Base-by-base conservation (phyloP, 2,888 invertebrate genomes). In the Poecilus cupreus region DNA sequence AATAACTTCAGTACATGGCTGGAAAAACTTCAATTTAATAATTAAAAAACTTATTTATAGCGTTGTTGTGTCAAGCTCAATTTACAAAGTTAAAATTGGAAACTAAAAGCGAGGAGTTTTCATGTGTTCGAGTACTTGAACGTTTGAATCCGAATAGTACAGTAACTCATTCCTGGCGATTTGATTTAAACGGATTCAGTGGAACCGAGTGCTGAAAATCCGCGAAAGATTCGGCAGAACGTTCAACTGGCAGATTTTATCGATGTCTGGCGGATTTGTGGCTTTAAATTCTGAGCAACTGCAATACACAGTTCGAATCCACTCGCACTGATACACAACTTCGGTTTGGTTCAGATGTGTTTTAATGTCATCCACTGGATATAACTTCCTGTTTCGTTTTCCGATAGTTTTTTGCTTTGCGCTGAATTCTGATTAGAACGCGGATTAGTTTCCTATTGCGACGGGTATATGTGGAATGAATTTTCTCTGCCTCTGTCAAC, bases 191-290 rank as follows among this genome's bases (percentile, higher is more conserved):
- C 72, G 60, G 49, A 72, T 79, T 70, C 13, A 18, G 49, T 37
- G 72, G 46, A 43, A 80, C 20, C 74, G 72, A 37, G 64, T 68
- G 64, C 54, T 77, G 76, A 78, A 78, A 78, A 78, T 78, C 78
- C 78, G 78, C 46, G 78, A 78, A 78, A 78, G 78, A 78, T 64
- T 78, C 64, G 46, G 26, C 37, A 68, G 3, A 68, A 68, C 64
- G 64, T 68, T 68, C 64, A 8, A 13, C 32, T 60, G 60, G 60
- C 18, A 68, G 64, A 81, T 81, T 81, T 81, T 75, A 81, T 81
- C 81, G 75, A 81, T 75, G 75, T 81, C 72, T 57, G 39, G n/a
- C 24, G 81, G 81, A 81, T 81, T 81, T 81, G 75, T 75, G 74
- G 74, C 60, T 75, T 74, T 74, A 81, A 81, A 81, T 64, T 75